Evolutionary conservation across 1,140 invertebrate genomes (phyloP).

Genomic region (Zeugodacus cucurbitae): DNA sequence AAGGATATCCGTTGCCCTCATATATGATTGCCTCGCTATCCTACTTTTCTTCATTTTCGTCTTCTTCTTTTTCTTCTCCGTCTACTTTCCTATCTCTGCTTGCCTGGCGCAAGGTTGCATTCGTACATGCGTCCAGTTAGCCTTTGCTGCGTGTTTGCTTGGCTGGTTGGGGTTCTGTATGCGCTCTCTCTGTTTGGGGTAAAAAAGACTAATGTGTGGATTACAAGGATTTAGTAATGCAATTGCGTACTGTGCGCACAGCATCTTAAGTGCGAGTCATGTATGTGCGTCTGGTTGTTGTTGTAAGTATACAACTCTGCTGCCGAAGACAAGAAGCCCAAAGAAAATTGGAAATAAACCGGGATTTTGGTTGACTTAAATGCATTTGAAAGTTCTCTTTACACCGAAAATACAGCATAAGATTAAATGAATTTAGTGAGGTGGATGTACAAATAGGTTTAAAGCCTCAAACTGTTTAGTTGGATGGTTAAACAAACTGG

Average conservation of each 20-base stretch:
- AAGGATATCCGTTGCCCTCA: background rate
- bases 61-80: background rate
- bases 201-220: constrained; percentile 46
- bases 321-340: background rate
- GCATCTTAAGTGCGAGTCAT: background rate
- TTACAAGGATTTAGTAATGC: constrained; percentile 46
- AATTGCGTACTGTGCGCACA: constrained; percentile 42
- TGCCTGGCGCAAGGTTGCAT: background rate
- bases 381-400: background rate
- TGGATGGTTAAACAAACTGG: too few species aligned
- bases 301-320: background rate
- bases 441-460: background rate
- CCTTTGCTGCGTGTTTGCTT: background rate
- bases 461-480: background rate
- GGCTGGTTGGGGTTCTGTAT: constrained; percentile 42
- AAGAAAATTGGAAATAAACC: constrained; percentile 34
- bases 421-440: background rate
- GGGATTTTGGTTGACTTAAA: constrained; percentile 34
- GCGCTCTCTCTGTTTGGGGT: constrained; percentile 38
- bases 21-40: background rate
- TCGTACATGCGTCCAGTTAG: constrained; percentile 22
- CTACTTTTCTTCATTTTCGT: background rate
- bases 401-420: background rate
- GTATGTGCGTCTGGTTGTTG: background rate
- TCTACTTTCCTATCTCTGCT: too few species aligned